Base-by-base conservation (phyloP, 2,113 vertebrate genomes). In the Saguinus midas region DNA sequence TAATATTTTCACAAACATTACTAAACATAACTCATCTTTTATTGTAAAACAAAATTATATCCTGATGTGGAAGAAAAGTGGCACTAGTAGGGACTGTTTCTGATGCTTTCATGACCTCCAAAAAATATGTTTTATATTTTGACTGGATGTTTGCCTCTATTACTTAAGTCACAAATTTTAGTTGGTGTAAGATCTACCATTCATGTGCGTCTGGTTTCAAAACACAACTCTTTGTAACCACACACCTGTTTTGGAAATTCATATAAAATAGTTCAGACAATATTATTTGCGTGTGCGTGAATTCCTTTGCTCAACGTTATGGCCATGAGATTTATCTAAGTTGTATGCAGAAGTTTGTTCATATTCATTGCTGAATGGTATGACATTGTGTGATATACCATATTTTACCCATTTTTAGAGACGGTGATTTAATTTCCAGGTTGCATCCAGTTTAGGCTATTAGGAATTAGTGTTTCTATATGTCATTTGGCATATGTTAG, bases 351-450 rank as follows among this genome's bases (percentile, higher is more conserved):
- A 68, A 85, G 7, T 81, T 61, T 84, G 52, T 37, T 87, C 32
- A 68, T 76, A 75, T 32, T 94, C 66, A 66, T 37, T 81, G n/a
- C 43, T 72, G 9, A 73, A 61, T n/a, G 20, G 43, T 35, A 29
- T 29, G 72, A 29, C 52, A 90, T n/a, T 76, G 48, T 83, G 40
- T 50, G 57, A 57, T 76, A 92, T 37, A 52, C 1, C 35, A 43
- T 45, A 21, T 57, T 82, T 82, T 76, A 87, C 3, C 23, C 57
- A 58, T 87, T 96, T 43, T 91, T 58, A 94, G 66, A 96, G 76
- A 52, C 45, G 43, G 50, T 72, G 10, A 64, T 64, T 64, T 64
- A 11, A 40, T 43, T 78, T 82, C 78, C 27, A 79, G 10, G 11
- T 35, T 81, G 20, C 68, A 45, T 91, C 18, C 21, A 70, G 37